Percentiles rank a stretch among this genome's conserved stretches.
These are phyloP conservation scores for Callinectes sapidus DNA, from an alignment of 2,888 invertebrate species.

Conservation along the genomic window DNA sequence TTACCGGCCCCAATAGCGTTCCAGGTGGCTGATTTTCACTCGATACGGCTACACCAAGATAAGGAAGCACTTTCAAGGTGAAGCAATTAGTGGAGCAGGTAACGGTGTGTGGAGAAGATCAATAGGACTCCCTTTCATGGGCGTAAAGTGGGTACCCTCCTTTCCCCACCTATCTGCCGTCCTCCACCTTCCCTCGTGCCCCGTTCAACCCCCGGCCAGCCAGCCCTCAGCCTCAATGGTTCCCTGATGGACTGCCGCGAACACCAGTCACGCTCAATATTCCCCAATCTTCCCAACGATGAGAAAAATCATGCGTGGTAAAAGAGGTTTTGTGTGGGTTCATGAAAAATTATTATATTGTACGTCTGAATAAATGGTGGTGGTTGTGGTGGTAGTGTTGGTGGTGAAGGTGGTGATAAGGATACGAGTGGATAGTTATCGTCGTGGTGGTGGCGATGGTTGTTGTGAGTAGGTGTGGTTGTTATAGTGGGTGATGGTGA, in stretches of 20 bases:
- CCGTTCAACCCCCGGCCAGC: not conserved
- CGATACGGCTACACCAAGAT: not conserved
- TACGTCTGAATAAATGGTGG: not conserved
- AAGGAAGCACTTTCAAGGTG: not conserved
- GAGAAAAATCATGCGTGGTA: constrained; percentile 4
- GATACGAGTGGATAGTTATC: not conserved
- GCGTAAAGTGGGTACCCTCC: constrained; percentile 13
- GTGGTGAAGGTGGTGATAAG: not conserved
- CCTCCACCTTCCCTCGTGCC: not conserved
- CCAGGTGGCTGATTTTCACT: too few relatives aligned
- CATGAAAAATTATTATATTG: not conserved
- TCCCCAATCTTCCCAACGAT: not conserved
- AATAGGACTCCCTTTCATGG: not conserved
- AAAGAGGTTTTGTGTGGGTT: not conserved
- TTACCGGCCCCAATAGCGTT: too few relatives aligned
- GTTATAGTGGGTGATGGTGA: too few relatives aligned
- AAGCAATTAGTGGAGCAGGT: not conserved
- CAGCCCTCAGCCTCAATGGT: not conserved
- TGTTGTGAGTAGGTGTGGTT: too few relatives aligned
- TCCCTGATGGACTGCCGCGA: constrained; percentile 1
- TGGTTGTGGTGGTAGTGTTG: not conserved
- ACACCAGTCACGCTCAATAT: constrained; percentile 31
- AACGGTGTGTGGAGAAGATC: constrained; percentile 10
- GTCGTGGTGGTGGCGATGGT: too few relatives aligned
- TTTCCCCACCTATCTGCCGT: not conserved